Conservation (phyloP, 1,140 invertebrate genomes). For the Cotesia chilonis region DNA sequence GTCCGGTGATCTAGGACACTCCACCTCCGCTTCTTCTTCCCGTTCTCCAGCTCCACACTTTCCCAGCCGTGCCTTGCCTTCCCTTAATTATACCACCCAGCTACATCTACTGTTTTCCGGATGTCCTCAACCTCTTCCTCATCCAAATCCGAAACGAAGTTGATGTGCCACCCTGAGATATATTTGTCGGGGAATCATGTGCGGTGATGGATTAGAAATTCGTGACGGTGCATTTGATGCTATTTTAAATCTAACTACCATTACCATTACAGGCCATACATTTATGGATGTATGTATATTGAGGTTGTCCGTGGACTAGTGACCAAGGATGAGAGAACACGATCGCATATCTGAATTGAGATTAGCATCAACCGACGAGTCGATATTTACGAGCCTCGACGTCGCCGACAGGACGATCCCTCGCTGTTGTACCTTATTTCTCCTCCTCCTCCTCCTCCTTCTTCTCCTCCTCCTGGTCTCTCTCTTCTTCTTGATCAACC, state of each 20-base stretch:
- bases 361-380: slow-evolving; percentile 56
- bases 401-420: slow-evolving; percentile 38
- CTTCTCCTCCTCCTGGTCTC: slow-evolving; percentile 26
- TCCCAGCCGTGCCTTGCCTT: slow-evolving; percentile 29
- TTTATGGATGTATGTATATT: too few species aligned
- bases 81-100: slow-evolving; percentile 45
- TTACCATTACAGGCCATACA: too few species aligned
- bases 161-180: background rate
- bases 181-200: too few species aligned
- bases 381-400: slow-evolving; percentile 49
- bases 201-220: too few species aligned
- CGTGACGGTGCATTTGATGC: too few species aligned
- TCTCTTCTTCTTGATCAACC: slow-evolving; percentile 4
- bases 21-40: slow-evolving; percentile 37
- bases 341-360: slow-evolving; percentile 56
- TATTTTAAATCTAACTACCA: too few species aligned
- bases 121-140: background rate
- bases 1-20: slow-evolving; percentile 65
- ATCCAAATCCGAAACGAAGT: too few species aligned
- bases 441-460: slow-evolving; percentile 26
- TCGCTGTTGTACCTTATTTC: slow-evolving; percentile 27
- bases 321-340: slow-evolving; percentile 14
- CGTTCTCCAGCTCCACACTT: slow-evolving; percentile 17
- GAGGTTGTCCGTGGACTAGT: slow-evolving; percentile 15
- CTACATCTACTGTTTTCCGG: background rate